phyloP scores from a whole-genome alignment of 2,797 vertebrate species.

The Manis pentadactyla region DNA sequence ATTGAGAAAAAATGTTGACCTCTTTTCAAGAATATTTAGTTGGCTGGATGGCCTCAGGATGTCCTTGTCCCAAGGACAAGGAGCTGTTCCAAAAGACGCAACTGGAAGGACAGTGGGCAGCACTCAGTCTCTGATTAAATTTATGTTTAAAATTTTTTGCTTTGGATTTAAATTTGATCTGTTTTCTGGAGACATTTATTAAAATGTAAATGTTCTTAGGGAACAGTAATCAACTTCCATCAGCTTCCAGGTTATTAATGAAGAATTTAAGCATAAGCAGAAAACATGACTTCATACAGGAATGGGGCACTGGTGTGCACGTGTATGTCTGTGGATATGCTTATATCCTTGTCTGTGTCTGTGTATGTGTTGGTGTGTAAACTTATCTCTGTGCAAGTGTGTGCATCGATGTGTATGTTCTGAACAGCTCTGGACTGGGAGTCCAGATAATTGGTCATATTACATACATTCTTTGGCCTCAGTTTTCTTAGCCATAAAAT shows the following conservation, averaged over 20 bases:
- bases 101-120: neutral
- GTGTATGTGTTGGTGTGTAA: neutral
- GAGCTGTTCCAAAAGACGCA: neutral
- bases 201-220: neutral
- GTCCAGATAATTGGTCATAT: neutral
- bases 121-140: neutral
- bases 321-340: neutral
- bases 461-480: neutral
- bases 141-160: neutral
- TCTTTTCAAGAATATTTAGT: constrained; percentile 33
- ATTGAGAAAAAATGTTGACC: neutral
- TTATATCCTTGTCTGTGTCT: neutral
- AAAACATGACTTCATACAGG: neutral
- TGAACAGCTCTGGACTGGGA: neutral
- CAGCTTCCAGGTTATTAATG: neutral
- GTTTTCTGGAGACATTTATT: constrained; percentile 9
- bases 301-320: neutral
- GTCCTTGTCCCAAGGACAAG: neutral
- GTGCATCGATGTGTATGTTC: too few species aligned
- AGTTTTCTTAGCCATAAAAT: neutral
- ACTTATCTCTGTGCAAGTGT: neutral
- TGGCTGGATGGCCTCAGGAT: neutral
- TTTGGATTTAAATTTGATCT: neutral
- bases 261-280: neutral
- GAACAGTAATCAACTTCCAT: neutral